A percentile compares a stretch with the other conserved stretches of the same genome.
phyloP scores from a whole-genome alignment of 2,888 invertebrate genomes.

The Aphelenchoides bicaudatus region DNA sequence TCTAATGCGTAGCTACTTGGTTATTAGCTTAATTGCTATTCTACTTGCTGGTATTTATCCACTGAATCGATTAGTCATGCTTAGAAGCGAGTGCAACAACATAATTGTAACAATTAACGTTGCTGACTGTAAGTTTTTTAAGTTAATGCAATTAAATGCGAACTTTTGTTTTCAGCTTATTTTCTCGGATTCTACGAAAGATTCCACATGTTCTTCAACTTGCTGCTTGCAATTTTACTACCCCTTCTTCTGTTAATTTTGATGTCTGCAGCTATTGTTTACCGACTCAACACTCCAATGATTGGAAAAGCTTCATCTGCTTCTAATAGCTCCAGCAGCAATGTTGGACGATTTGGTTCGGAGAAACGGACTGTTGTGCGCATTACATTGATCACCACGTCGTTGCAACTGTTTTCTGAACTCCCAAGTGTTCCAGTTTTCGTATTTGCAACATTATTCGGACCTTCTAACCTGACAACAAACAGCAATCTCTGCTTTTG shows the following conservation, averaged over 20 bases:
- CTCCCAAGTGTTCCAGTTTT: constrained; percentile 51
- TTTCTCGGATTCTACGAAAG: constrained; percentile 42
- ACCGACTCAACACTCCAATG: constrained; percentile 33
- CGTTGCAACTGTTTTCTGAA: constrained; percentile 47
- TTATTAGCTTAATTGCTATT: constrained; percentile 36
- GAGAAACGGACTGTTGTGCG: constrained; percentile 57
- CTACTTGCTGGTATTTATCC: constrained; percentile 47
- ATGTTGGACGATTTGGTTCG: constrained; percentile 30
- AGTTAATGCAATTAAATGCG: not conserved
- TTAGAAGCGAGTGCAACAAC: constrained; percentile 37
- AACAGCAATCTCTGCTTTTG: constrained; percentile 29
- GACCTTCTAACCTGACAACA: constrained; percentile 33
- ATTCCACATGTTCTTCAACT: constrained; percentile 47
- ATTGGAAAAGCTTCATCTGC: not conserved
- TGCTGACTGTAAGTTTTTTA: not conserved
- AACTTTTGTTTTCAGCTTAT: constrained; percentile 32
- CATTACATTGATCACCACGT: constrained; percentile 56
- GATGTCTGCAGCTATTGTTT: constrained; percentile 50
- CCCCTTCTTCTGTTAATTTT: constrained; percentile 52
- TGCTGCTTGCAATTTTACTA: constrained; percentile 48
- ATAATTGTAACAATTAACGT: constrained; percentile 37
- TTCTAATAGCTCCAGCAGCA: constrained; percentile 19
- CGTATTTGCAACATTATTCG: constrained; percentile 42
- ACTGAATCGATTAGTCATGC: constrained; percentile 41
- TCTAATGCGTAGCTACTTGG: constrained; percentile 34